Percentiles rank a stretch among this genome's conserved stretches.
Evolutionary conservation across 2,888 invertebrate species (phyloP).

Genomic region (Laothoe populi): DNA sequence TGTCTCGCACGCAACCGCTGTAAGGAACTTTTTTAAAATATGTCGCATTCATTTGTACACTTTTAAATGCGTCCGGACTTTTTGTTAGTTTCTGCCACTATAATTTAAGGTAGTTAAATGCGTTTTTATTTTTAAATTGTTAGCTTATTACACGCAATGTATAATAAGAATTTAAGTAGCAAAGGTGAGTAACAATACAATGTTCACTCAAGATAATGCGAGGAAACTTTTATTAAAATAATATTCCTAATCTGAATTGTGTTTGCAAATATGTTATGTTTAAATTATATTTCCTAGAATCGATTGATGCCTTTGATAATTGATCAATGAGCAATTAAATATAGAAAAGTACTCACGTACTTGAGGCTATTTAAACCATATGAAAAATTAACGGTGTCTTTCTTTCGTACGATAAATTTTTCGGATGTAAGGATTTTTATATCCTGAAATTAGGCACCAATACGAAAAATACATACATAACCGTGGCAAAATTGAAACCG

Average conservation of each 20-base stretch:
- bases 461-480: slow-evolving; percentile 40
- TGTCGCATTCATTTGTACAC: slow-evolving; percentile 12
- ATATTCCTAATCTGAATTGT: no score
- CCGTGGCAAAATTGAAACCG: slow-evolving; percentile 50
- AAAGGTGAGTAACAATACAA: no score
- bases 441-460: background rate
- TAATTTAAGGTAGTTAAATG: slow-evolving; percentile 4
- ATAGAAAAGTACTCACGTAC: no score
- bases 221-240: no score
- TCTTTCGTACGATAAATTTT: background rate
- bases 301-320: no score
- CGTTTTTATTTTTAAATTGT: background rate
- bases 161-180: no score
- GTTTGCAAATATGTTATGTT: no score
- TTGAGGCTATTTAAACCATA: no score
- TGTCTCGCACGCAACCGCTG: slow-evolving; percentile 56
- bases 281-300: no score
- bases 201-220: background rate
- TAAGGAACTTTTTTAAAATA: slow-evolving; percentile 26
- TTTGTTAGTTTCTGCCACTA: slow-evolving; percentile 5
- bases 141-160: slow-evolving; percentile 2
- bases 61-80: slow-evolving; percentile 14
- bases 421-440: background rate
- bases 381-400: no score
- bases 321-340: no score